Evolutionary conservation across 1,140 invertebrate species (phyloP), one percentile per base, ranked within the genome.

Genomic region (Conus betulinus): DNA sequence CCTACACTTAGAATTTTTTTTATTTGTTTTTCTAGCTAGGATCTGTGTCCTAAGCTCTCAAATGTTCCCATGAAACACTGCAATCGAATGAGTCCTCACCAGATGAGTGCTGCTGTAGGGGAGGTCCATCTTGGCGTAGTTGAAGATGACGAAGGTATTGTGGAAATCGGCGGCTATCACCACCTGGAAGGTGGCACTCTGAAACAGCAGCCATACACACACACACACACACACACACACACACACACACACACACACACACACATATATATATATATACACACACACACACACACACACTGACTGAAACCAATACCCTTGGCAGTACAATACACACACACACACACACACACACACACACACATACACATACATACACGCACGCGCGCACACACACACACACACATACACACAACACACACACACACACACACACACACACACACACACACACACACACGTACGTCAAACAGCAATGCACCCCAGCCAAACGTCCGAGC

Each of bases 151-250:
- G 91, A 99, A 99, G 0, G 98, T 98, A 91, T 97, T 97, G 13
- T 98, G 98, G 96, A 99, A 98, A 95, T 99, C 98, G 0, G 98
- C 99, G 0, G 97, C 97, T 53, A 99, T 93, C 5, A 99, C 97
- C 95, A 98, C 96, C 97, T 99, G 98, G 95, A 99, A 99, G 0
- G 98, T 98, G 93, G 99, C 99, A 6, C 98, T 99, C 97, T 98
- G 83, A 74, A 87, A 8, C 25, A 4, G 57, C 57, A 88, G 7
- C 3, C n/a, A 39, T 4, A 67, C 53, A 83, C 23, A 83, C 25
- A 71, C 67, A 71, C 23, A 71, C 67, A 71, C 67, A 71, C 67
- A 71, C 23, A 23, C 11, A 23, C 20, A 6, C 11, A 20, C 67
- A n/a, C 11, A 71, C 60, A 20, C 60, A 63, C 60, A 63, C 60